These are phyloP conservation scores for Leiothrix lutea DNA, from an alignment of 2,113 vertebrate species.

Conservation along the genomic window DNA sequence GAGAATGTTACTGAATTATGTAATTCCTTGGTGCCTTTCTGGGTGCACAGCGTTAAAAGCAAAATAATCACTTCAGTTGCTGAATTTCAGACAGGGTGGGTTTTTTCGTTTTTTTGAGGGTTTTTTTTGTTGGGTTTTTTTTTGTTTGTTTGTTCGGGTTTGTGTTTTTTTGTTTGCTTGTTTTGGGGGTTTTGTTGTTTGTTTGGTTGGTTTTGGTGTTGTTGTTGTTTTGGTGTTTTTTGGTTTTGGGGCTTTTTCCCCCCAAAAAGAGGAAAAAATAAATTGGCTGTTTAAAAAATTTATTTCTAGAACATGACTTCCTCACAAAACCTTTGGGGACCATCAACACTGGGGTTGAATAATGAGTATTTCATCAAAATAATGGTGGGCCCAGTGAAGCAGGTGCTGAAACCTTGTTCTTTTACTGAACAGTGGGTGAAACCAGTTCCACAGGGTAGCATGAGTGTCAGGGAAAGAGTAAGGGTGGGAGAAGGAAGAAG, in stretches of 20 bases:
- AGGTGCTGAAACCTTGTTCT: neutral
- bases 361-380: neutral
- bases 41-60: neutral
- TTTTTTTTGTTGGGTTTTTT: too few species aligned
- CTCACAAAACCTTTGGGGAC: neutral
- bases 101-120: neutral
- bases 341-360: neutral
- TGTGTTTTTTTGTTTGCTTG: too few species aligned
- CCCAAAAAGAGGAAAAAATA: neutral
- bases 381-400: neutral
- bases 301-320: neutral
- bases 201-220: neutral
- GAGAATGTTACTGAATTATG: neutral
- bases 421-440: neutral
- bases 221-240: too few species aligned
- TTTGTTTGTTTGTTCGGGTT: too few species aligned
- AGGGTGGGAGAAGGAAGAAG: neutral
- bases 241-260: too few species aligned
- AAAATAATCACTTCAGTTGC: neutral
- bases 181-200: too few species aligned
- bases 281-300: neutral
- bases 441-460: neutral
- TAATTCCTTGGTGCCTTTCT: constrained; percentile 21
- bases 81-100: neutral
- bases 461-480: neutral